Evolutionary conservation across 2,797 vertebrate genomes (phyloP), one percentile per base, ranked within the genome.

Genomic region (Diplodus sargus): DNA sequence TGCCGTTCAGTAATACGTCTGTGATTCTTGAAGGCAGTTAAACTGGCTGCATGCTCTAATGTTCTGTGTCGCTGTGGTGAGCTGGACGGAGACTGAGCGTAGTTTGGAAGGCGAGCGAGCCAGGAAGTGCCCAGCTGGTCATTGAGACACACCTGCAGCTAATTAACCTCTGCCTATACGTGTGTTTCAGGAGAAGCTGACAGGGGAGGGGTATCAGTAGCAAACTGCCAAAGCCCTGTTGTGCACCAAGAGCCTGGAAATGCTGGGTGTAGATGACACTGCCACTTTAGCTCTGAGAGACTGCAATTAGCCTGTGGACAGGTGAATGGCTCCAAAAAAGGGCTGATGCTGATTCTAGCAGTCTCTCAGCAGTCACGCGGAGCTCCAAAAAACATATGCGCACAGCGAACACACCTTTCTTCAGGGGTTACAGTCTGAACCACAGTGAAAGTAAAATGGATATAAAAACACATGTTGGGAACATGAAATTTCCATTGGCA

Each of bases 91-190:
- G 11, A 18, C 64, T 3, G 63, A 73, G 45, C 52, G 8, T 4
- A 18, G 79, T 76, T 52, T 2, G 71, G 17, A 42, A 42, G 14
- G 63, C 25, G 10, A 23, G 58, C 2, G 17, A 84, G 71, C 79
- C 76, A 86, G 25, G 25, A 79, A 23, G 18, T 20, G 51, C 71
- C 64, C 76, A 58, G 76, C 82, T 75, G 71, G 81, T 74, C 86
- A 76, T 3, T 45, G 62, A 80, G 62, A 60, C 70, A 49, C 85
- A 83, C 76, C 76, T 83, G 88, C 78, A 79, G 71, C 56, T 84
- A 58, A 85, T 87, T 85, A 89, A 86, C 83, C 82, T 75, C 63
- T 28, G 75, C 65, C 64, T 59, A 30, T 56, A 70, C 6, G 5
- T 23, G 65, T 60, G 74, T 76, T 81, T 75, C 52, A 69, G 11